Evolutionary conservation across 2,797 vertebrate genomes (phyloP), one percentile per base, ranked within the genome.

Genomic region (Hippoglossus hippoglossus): DNA sequence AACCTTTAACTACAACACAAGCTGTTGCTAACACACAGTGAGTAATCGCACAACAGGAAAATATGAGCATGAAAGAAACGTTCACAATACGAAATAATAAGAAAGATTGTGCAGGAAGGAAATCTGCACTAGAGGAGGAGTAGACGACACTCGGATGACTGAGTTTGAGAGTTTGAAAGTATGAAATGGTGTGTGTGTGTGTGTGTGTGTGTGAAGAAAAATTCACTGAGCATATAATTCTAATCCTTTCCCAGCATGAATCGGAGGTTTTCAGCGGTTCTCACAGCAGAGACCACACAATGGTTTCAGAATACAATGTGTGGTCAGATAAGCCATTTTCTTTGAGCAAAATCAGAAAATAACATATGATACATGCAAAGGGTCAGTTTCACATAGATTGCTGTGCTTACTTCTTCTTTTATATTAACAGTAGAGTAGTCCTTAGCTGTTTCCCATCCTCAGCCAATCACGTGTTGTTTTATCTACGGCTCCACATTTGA

Each of bases 221-320:
- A 36, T 4, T 39, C 11, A 39, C 36, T 39, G 31, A 88, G 72
- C 81, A 84, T 75, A 79, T 75, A 71, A 82, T 76, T 89, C 58
- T 85, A 86, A 86, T 90, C 83, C 80, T 80, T 71, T 83, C 79
- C 63, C 81, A 74, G 72, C 65, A 21, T 76, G 77, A 82, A 72
- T 67, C 80, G 55, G 68, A 49, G 65, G 47, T 61, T 79, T 80
- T 81, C 52, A 21, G 26, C 16, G 60, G 78, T 77, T 74, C 41
- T 54, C 12, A 46, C 53, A 34, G 16, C 47, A 21, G 58, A 68
- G 83, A 85, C 80, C 88, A 87, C 86, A 84, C 82, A 85, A 63
- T 56, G 18, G 19, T 28, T 66, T 22, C 51, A 26, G 28, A 25
- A 61, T 8, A 19, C 26, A 8, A 49, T 28, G 19, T 46, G 39